phyloP scores from a whole-genome alignment of 2,797 vertebrate genomes.

The Prionace glauca region DNA sequence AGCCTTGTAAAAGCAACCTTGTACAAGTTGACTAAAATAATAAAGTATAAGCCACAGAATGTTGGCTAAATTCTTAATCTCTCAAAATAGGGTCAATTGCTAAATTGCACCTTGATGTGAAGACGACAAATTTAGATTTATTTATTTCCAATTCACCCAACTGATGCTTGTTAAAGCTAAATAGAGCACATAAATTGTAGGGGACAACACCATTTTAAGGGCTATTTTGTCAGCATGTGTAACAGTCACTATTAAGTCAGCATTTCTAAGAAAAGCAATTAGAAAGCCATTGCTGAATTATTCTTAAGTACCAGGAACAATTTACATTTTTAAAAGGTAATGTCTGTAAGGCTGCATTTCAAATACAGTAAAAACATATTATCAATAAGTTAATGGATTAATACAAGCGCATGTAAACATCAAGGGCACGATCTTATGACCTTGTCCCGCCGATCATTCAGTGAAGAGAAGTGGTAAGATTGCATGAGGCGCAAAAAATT shows the following conservation, averaged over 20 bases:
- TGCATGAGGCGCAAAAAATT: too few relatives aligned
- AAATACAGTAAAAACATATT: background rate
- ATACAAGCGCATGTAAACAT: background rate
- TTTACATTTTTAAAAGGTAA: background rate
- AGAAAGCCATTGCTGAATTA: background rate
- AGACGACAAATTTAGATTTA: background rate
- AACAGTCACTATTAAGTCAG: background rate
- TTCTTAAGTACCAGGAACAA: background rate
- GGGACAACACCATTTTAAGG: background rate
- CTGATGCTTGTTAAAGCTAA: background rate
- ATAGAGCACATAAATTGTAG: background rate
- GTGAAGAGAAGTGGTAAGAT: too few relatives aligned
- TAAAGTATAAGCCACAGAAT: background rate
- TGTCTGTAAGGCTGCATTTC: background rate
- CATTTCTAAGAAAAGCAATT: background rate
- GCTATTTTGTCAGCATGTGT: background rate
- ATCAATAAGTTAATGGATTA: background rate
- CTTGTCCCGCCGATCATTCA: too few relatives aligned
- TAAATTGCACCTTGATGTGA: background rate
- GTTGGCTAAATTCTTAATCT: background rate
- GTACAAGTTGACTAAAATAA: background rate
- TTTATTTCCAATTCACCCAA: background rate
- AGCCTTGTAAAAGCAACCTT: background rate
- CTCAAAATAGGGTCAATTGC: background rate
- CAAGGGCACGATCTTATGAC: background rate